Evolutionary conservation across 2,888 invertebrate genomes (phyloP).

Genomic region (Meiosimyza platycephala): DNA sequence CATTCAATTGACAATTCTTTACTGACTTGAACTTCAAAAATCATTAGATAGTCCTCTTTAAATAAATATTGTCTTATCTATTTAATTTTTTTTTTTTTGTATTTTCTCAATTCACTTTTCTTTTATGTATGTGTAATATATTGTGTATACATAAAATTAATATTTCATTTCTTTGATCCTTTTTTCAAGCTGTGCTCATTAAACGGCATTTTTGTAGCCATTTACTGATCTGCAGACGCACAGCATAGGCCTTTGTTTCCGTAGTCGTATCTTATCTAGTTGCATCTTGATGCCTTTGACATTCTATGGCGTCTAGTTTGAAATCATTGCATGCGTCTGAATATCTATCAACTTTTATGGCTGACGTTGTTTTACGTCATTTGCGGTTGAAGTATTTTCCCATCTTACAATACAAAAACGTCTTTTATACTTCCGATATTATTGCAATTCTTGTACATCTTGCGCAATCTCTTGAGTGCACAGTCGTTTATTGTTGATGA

Average conservation of each 20-base stretch:
- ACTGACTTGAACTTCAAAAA: no score
- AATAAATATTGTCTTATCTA: no score
- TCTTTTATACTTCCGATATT: conserved; percentile 22
- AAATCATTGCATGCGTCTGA: conserved; percentile 39
- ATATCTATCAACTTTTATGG: conserved; percentile 45
- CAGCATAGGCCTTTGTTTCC: conserved; percentile 45
- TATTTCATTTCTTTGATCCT: conserved; percentile 36
- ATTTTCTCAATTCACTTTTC: no score
- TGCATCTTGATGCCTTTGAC: conserved; percentile 56
- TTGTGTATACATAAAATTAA: background rate
- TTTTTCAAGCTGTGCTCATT: conserved; percentile 62
- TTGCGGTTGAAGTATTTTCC: conserved; percentile 51
- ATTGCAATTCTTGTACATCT: conserved; percentile 21
- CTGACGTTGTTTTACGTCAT: conserved; percentile 54
- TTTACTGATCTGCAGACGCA: conserved; percentile 45
- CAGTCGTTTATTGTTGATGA: conserved; percentile 29
- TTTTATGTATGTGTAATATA: no score
- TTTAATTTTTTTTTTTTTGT: no score
- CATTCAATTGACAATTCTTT: no score
- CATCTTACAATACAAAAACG: conserved; percentile 29
- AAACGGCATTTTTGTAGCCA: conserved; percentile 62
- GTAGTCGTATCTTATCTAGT: conserved; percentile 49
- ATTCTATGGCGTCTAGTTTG: conserved; percentile 38
- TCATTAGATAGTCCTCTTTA: no score
- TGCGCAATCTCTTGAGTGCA: conserved; percentile 24